A percentile compares a stretch with the other conserved stretches of the same genome.
These are phyloP conservation scores for Heliothis virescens DNA, from an alignment of 1,140 invertebrate genomes.

Conservation along the genomic window DNA sequence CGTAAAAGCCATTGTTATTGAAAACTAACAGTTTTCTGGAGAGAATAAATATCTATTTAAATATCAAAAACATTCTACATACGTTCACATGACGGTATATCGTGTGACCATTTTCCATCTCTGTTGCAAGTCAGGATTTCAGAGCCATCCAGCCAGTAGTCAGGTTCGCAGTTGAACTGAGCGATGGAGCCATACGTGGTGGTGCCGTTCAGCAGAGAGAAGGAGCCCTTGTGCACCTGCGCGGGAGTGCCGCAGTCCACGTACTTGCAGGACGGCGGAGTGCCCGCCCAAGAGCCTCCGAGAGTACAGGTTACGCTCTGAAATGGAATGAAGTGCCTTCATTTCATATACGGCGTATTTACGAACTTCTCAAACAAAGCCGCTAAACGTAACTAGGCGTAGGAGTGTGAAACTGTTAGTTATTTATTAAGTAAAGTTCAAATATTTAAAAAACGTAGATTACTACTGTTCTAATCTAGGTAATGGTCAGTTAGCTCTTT, in stretches of 20 bases:
- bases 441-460: too few species aligned
- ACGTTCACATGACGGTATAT: slow-evolving; percentile 94
- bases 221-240: slow-evolving; percentile 91
- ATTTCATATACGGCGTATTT: too few species aligned
- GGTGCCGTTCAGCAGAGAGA: slow-evolving; percentile 91
- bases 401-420: too few species aligned
- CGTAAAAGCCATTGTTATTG: too few species aligned
- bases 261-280: slow-evolving; percentile 93
- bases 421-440: too few species aligned
- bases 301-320: slow-evolving; percentile 92
- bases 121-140: slow-evolving; percentile 90
- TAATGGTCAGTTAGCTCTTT: too few species aligned
- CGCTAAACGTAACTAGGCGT: too few species aligned
- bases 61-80: slow-evolving; percentile 79
- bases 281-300: slow-evolving; percentile 93
- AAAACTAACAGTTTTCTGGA: too few species aligned
- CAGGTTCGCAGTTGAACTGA: slow-evolving; percentile 92
- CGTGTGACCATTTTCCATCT: slow-evolving; percentile 95
- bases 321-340: slow-evolving; percentile 50
- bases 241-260: slow-evolving; percentile 95
- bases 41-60: too few species aligned
- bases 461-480: too few species aligned
- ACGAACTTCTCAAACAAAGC: too few species aligned
- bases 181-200: slow-evolving; percentile 92
- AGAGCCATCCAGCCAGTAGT: slow-evolving; percentile 93